Base-by-base conservation (phyloP, 2,888 invertebrate genomes). In the Drosophila atroscutellata region DNA sequence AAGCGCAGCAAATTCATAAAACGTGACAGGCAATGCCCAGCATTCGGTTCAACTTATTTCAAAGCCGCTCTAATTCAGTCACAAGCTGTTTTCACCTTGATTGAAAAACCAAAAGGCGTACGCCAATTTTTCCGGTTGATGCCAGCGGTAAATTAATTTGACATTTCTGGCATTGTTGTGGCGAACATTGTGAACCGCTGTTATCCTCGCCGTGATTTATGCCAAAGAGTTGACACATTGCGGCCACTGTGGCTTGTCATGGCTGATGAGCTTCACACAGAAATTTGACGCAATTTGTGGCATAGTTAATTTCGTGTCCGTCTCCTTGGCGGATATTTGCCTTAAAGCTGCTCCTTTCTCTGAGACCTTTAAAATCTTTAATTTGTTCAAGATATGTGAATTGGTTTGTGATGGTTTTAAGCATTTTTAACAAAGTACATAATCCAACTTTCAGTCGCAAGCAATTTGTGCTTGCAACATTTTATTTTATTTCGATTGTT, bases 61-160 rank as follows among this genome's bases (percentile, higher is more conserved):
- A 36, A 45, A n/a, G 15, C 36, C 18, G 24, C 37, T 61, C 42
- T 45, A 24, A 24, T 45, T 42, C n/a, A 30, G 54, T 20, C 20
- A 24, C 6, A 26, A 34, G 42, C 45, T 63, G n/a, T 55, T 49
- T 58, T 15, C 75, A 81, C 83, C 81, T 87, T 89, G 85, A 86
- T 86, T 86, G 89, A 87, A 89, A 86, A 87, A 71, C 74, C 72
- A 72, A 79, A 70, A 75, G 80, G 67, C 67, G 60, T 65, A 55
- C 63, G 70, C 72, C 59, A 63, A 62, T 52, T 67, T 78, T 81
- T 62, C 52, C 58, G 66, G 68, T 56, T 63, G 73, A 66, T 56
- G 61, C 59, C 80, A 74, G 64, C 59, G 84, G 70, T 89, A 89
- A 86, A 89, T 86, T 89, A 89, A 87, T 86, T 86, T 89, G 80